Evolutionary conservation across 2,888 invertebrate species (phyloP), one percentile per base, ranked within the genome.

Genomic region (Thereva nobilitata): DNA sequence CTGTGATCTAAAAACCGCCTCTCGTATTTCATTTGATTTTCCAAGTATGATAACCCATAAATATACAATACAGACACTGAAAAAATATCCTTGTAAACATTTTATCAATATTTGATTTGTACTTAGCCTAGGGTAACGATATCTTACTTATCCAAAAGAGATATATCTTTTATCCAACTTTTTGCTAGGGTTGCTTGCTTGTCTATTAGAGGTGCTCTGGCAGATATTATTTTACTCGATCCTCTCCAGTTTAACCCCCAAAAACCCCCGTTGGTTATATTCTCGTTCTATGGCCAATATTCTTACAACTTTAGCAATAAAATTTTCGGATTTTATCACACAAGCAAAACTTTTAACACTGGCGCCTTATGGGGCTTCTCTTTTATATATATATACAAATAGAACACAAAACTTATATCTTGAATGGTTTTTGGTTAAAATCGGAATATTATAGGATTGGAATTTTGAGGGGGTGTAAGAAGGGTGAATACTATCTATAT

Each of bases 271-370:
- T 50, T 50, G 50, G 53, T 54, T 64, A 45, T 44, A 45, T 54
- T 52, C 44, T 53, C 35, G 37, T 53, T 37, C 5, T 64, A 44
- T 52, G 42, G 53, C 42, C 37, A 64, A 64, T 54, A 44, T 44
- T 45, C 44, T 5, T 9, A 42, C 12, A 64, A 64, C 53, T 64
- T 64, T 54, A 10, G 64, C 44, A 64, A 64, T 54, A 64, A 64
- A 64, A 64, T 53, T 53, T 54, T 45, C 64, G 64, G 23, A 23
- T 64, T 64, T 64, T 64, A 64, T 64, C 64, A 64, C 54, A 64
- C 44, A 64, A 64, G 41, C 38, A 37, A 53, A 64, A 61, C 61
- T 64, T 64, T 50, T 37, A 42, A 45, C 53, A 64, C 38, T 64
- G 64, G 54, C 53, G 47, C 54, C 54, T 64, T 64, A 12, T 45